Evolutionary conservation across 2,797 vertebrate species (phyloP), one percentile per base, ranked within the genome.

Genomic region (Todus mexicanus): DNA sequence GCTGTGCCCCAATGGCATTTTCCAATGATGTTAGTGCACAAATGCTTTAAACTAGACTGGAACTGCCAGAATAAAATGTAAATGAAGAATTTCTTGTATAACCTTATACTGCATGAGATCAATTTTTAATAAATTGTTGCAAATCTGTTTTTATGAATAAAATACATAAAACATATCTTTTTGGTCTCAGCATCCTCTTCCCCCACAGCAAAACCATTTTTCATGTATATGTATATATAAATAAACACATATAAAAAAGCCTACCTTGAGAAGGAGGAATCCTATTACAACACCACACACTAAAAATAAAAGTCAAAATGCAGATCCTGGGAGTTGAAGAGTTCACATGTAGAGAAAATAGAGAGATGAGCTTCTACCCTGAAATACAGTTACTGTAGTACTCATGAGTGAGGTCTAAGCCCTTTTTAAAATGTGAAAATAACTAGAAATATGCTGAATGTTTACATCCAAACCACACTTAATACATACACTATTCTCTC

Each of bases 61-160:
- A 98, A 98, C 97, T 98, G 97, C 97, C 97, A 98, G 97, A 97
- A 97, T 96, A 97, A 97, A 98, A 97, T 98, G 98, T 97, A 98
- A 97, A 98, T 98, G 97, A 97, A 96, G 95, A 97, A 96, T 98
- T 98, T 98, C 98, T 98, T 98, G 96, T 98, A 98, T 97, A 97
- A 98, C 98, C 97, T 98, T 98, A 97, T 98, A 98, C 97, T 98
- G 98, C 98, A 98, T 98, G 98, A 98, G 97, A 98, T 97, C 97
- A 95, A 98, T 98, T 98, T 98, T 98, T 98, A 98, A 98, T 98
- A 98, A 98, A 98, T 98, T 98, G 98, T 98, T 98, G 98, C 98
- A 98, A 98, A 98, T 98, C 97, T 98, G 98, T 98, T 98, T 98
- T 98, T 98, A 98, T 98, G 98, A 98, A 98, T 98, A 98, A 98